phyloP scores from a whole-genome alignment of 2,888 invertebrate genomes.

The Melitaea athalia region DNA sequence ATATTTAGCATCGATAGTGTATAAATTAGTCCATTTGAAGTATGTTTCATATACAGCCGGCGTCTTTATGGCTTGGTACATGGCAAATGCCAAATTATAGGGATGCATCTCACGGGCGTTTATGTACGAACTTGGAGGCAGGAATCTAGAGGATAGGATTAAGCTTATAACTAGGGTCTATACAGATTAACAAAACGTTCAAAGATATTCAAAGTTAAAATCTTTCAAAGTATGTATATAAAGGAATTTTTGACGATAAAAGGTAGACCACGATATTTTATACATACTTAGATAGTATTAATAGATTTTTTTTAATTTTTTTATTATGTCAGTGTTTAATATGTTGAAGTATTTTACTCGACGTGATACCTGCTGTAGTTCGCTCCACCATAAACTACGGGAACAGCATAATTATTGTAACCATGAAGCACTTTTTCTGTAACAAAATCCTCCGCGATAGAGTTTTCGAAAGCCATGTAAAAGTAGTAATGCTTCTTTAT shows the following conservation, averaged over 20 bases:
- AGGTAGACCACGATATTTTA: too few species aligned
- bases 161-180: neutral
- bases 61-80: constrained; percentile 48
- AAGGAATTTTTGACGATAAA: too few species aligned
- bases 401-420: constrained; percentile 83
- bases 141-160: constrained; percentile 49
- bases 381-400: constrained; percentile 85
- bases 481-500: constrained; percentile 59
- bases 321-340: neutral
- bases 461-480: constrained; percentile 66
- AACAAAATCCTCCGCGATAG: constrained; percentile 59
- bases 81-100: constrained; percentile 55
- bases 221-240: too few species aligned
- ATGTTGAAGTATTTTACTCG: neutral
- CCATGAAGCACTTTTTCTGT: constrained; percentile 64
- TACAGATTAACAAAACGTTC: neutral
- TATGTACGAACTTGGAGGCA: constrained; percentile 61
- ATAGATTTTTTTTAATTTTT: neutral
- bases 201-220: neutral
- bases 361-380: constrained; percentile 71
- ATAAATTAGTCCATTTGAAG: constrained; percentile 63
- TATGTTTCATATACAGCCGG: constrained; percentile 49
- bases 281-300: too few species aligned
- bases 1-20: constrained; percentile 45
- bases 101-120: constrained; percentile 57